phyloP scores from a whole-genome alignment of 2,113 vertebrate genomes.

The Chloropsis cyanopogon region DNA sequence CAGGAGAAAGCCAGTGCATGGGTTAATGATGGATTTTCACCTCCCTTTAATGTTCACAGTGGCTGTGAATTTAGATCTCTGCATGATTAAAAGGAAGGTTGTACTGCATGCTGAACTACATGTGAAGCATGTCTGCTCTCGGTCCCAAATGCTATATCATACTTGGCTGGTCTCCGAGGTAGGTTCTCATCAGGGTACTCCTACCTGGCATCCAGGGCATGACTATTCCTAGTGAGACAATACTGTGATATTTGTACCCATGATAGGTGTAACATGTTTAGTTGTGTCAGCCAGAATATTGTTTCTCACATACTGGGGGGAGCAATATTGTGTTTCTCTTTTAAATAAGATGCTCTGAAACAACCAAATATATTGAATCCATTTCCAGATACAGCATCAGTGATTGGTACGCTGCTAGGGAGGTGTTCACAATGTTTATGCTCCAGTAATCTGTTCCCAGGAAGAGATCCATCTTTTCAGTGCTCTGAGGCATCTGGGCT shows the following conservation, averaged over 20 bases:
- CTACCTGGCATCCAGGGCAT: not conserved
- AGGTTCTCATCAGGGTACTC: not conserved
- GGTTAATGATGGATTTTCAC: slow-evolving; percentile 31
- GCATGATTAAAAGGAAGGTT: not conserved
- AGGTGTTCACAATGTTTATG: not conserved
- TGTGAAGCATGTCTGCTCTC: not conserved
- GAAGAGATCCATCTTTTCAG: slow-evolving; percentile 36
- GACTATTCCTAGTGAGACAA: not conserved
- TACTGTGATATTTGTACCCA: not conserved
- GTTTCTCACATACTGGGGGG: not conserved
- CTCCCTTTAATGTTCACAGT: not conserved
- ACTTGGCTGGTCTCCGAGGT: not conserved
- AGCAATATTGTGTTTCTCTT: not conserved
- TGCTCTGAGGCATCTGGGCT: not conserved
- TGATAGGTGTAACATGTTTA: not conserved
- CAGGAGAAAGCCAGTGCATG: not conserved
- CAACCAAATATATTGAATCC: not conserved
- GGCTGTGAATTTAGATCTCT: not conserved
- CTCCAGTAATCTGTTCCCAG: not conserved
- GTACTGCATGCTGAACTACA: not conserved
- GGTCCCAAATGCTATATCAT: not conserved
- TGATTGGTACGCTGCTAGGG: not conserved
- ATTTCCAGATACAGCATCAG: not conserved
- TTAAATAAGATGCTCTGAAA: not conserved
- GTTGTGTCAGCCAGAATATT: not conserved